Evolutionary conservation across 2,797 vertebrate species (phyloP).

Genomic region (Diceros bicornis): DNA sequence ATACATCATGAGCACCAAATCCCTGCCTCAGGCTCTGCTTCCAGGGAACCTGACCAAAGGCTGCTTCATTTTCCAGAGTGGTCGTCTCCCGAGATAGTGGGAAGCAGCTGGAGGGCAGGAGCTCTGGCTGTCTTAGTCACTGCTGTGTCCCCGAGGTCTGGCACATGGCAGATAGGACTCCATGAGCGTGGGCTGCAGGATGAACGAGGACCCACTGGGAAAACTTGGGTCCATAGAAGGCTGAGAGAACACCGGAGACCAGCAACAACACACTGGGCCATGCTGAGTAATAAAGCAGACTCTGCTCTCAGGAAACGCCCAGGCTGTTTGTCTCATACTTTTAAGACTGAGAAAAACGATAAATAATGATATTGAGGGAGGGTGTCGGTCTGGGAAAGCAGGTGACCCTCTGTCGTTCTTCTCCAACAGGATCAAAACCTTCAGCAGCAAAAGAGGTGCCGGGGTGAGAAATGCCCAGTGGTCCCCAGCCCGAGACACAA

Average conservation of each 20-base stretch:
- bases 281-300: rapidly evolving
- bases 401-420: background rate
- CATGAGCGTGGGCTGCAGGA: rapidly evolving
- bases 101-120: too few relatives aligned
- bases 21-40: background rate
- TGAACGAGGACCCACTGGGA: background rate
- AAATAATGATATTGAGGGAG: background rate
- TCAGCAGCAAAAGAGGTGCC: background rate
- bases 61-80: background rate
- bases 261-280: too few relatives aligned
- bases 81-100: rapidly evolving
- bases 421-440: too few relatives aligned
- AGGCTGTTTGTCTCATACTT: background rate
- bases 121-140: background rate
- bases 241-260: rapidly evolving
- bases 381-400: background rate
- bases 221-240: background rate
- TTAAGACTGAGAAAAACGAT: background rate
- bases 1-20: rapidly evolving
- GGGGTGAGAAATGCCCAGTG: background rate
- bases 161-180: background rate
- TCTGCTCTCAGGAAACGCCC: background rate
- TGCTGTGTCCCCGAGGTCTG: background rate
- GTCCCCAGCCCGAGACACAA: too few relatives aligned
- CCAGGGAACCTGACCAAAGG: background rate